Base-by-base conservation (phyloP, 2,113 vertebrate species). In the Aegotheles bennettii region DNA sequence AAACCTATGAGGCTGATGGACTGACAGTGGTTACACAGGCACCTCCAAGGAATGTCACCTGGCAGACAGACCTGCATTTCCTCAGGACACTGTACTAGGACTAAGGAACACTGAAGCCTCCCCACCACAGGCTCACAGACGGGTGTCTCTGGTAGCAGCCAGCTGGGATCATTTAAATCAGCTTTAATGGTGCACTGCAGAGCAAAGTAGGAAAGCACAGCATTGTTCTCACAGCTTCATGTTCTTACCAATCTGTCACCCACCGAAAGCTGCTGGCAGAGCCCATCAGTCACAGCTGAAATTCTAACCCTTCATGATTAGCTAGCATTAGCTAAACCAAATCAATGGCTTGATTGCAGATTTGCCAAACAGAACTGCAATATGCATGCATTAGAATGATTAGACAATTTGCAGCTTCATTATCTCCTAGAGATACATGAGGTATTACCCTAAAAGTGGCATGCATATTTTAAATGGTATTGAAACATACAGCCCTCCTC, bases 391-490 rank as follows among this genome's bases (percentile, higher is more conserved):
- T 92, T 94, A 92, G 64, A 92, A 90, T 84, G 76, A 97, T 92
- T 71, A 92, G 86, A 67, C 90, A 88, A 78, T 95, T 94, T 94
- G 73, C 73, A 87, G 87, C 73, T 89, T 70, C 89, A 84, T 92
- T 87, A 78, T 85, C 73, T 91, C 86, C 91, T 84, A 74, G 56
- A 81, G 73, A 74, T 63, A 86, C 13, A 61, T 33, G 74, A 94
- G 47, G 35, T 78, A 75, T 45, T 63, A 75, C 51, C 60, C 73
- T 81, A 31, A 36, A 84, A 84, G 73, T 25, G 33, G 19, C 73
- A 88, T 5, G n/a, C 0, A 3, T 33, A 59, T 63, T 92, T 94
- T 40, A 63, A 67, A 78, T 12, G 5, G 1, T 12, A 33, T 4
- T 56, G 43, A 93, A 83, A 67, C 50, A 48, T 13, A 47, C 13